A percentile compares a stretch with the other conserved stretches of the same genome.
phyloP scores from a whole-genome alignment of 2,113 vertebrate species.

The Callorhinus ursinus region DNA sequence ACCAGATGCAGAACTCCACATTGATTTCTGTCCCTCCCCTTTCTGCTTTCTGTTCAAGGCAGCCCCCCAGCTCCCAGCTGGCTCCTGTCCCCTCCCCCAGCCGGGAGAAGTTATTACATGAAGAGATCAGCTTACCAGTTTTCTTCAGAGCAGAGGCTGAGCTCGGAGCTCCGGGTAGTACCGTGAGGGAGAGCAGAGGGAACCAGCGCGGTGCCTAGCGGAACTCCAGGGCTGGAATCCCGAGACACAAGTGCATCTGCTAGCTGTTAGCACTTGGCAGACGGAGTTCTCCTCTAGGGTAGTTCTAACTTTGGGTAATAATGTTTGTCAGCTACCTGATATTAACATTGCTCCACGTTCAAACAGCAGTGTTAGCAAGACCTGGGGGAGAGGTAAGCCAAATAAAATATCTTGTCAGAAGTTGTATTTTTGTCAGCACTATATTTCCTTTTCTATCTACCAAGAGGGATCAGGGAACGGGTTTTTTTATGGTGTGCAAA shows the following conservation, averaged over 20 bases:
- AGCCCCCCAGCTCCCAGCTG: constrained; percentile 86
- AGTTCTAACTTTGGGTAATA: constrained; percentile 85
- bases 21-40: constrained; percentile 86
- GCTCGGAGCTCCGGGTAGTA: constrained; percentile 85
- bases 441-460: constrained; percentile 45
- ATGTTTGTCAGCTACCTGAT: constrained; percentile 91
- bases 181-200: constrained; percentile 73
- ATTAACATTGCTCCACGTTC: constrained; percentile 90
- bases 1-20: constrained; percentile 88
- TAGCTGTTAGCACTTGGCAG: constrained; percentile 87
- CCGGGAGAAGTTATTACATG: constrained; percentile 89
- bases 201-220: constrained; percentile 66
- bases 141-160: constrained; percentile 87
- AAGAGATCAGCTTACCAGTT: constrained; percentile 94
- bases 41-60: constrained; percentile 83
- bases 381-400: constrained; percentile 93
- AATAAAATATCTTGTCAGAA: constrained; percentile 80
- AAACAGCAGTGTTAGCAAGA: constrained; percentile 89
- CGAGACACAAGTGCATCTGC: constrained; percentile 87
- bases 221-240: constrained; percentile 80
- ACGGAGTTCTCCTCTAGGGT: constrained; percentile 84
- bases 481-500: constrained; percentile 56
- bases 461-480: not conserved
- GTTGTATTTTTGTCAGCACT: constrained; percentile 64
- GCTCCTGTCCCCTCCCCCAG: constrained; percentile 88